Conservation (phyloP, 2,888 invertebrate genomes). For the Eristalinus sepulchralis region DNA sequence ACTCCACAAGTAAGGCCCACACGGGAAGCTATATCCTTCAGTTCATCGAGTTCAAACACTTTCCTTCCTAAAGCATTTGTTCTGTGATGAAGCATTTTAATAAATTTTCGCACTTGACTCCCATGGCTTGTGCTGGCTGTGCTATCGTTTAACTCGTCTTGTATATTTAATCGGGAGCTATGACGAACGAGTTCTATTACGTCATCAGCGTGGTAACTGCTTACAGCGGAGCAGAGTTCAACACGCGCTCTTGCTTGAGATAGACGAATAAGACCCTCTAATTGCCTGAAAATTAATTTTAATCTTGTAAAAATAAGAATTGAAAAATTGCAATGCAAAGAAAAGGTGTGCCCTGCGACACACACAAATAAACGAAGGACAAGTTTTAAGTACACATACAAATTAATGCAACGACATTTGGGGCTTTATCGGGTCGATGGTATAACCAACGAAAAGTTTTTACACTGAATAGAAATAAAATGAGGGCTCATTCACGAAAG, state of each 20-base stretch:
- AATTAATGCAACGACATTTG: too few species aligned
- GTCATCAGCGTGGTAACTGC: conserved; percentile 81
- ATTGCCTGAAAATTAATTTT: conserved; percentile 83
- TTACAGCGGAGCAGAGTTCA: conserved; percentile 87
- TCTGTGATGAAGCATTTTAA: conserved; percentile 85
- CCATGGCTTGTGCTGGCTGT: conserved; percentile 88
- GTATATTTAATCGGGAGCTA: conserved; percentile 83
- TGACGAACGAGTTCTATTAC: conserved; percentile 92
- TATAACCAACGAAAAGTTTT: too few species aligned
- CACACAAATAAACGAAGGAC: too few species aligned
- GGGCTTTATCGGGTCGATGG: too few species aligned
- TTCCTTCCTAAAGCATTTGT: conserved; percentile 86
- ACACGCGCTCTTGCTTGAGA: conserved; percentile 94
- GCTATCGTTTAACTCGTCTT: conserved; percentile 84
- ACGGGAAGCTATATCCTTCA: conserved; percentile 87
- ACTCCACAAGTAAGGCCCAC: conserved; percentile 83
- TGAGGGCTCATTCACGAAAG: too few species aligned
- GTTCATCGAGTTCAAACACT: conserved; percentile 88
- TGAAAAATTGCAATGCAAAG: background rate
- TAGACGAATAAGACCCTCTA: conserved; percentile 93
- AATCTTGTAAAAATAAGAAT: background rate
- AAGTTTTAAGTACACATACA: too few species aligned
- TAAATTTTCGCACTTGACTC: conserved; percentile 87
- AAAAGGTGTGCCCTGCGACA: too few species aligned
- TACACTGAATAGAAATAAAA: too few species aligned